Base-by-base conservation (phyloP, 2,113 vertebrate genomes). In the Gorsachius goisagi region DNA sequence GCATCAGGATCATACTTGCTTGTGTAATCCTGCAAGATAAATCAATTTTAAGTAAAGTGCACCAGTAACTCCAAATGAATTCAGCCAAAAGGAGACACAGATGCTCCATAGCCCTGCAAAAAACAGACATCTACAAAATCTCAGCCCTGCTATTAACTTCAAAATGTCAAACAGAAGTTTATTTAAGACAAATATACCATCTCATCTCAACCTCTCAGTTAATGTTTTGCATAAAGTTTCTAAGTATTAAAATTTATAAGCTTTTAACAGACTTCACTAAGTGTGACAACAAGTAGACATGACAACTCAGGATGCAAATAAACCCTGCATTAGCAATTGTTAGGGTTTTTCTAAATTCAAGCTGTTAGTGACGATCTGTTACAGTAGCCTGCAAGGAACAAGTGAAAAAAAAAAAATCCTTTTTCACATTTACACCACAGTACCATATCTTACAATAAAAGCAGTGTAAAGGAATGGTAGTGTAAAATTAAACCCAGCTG, bases 1-100 rank as follows among this genome's bases (percentile, higher is more conserved):
- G 89, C 88, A 93, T 99, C 98, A 1, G 98, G 98, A 94, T 99
- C 97, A 53, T 98, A 98, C 52, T 98, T 98, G 86, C 88, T 96
- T 50, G 97, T 98, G 94, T 98, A 98, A 81, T 98, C 98, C 98
- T 99, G 96, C 44, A 97, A 97, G 39, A 85, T 32, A 95, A 95
- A 83, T 4, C 28, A 75, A 50, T 69, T 75, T 89, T 77, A 62
- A 90, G 30, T 53, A 33, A 89, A 91, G 24, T 7, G 1, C 17
- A 75, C 26, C 33, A 55, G 24, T 64, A 87, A 72, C 28, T 86
- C 33, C 45, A 92, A 19, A 59, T 41, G 5, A 81, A 92, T 64
- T 82, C 55, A 87, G 32, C 35, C n/a, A 71, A 87, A 80, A 84
- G 24, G 32, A 90, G 21, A 86, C 0, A 0, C 26, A 69, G 49